These are phyloP conservation scores for Podiceps cristatus DNA, from an alignment of 2,113 vertebrate species.

Conservation along the genomic window DNA sequence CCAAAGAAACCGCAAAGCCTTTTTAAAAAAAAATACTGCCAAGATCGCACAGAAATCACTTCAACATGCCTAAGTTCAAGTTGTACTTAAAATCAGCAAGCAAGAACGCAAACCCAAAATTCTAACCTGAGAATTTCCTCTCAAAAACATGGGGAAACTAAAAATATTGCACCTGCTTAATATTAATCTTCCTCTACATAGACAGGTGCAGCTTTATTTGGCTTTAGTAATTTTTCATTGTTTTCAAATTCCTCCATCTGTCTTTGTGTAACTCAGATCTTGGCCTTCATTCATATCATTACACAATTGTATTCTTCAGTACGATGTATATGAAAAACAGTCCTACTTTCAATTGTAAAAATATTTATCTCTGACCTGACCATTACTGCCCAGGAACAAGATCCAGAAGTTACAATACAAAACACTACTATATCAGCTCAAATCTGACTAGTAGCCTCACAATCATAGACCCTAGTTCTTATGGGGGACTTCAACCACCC, in stretches of 20 bases:
- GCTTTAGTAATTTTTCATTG: not conserved
- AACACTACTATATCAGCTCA: not conserved
- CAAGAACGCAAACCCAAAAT: not conserved
- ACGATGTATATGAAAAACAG: not conserved
- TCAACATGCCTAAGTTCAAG: not conserved
- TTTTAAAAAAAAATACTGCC: not conserved
- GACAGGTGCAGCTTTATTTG: not conserved
- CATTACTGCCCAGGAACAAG: not conserved
- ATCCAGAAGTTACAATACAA: not conserved
- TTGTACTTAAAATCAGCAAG: not conserved
- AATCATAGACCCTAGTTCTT: too few species aligned
- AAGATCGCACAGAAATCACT: not conserved
- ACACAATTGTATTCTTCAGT: not conserved
- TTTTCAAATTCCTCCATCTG: not conserved
- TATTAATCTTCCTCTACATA: not conserved
- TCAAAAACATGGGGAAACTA: not conserved
- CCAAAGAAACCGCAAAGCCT: not conserved
- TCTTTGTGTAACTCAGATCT: not conserved
- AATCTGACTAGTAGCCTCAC: not conserved
- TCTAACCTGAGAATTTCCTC: not conserved
- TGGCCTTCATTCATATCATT: not conserved
- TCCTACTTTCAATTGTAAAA: not conserved
- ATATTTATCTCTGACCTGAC: not conserved
- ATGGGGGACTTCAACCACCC: too few species aligned
- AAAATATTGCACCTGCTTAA: not conserved